phyloP scores from a whole-genome alignment of 2,888 invertebrate genomes.

The Andrena bicolor region DNA sequence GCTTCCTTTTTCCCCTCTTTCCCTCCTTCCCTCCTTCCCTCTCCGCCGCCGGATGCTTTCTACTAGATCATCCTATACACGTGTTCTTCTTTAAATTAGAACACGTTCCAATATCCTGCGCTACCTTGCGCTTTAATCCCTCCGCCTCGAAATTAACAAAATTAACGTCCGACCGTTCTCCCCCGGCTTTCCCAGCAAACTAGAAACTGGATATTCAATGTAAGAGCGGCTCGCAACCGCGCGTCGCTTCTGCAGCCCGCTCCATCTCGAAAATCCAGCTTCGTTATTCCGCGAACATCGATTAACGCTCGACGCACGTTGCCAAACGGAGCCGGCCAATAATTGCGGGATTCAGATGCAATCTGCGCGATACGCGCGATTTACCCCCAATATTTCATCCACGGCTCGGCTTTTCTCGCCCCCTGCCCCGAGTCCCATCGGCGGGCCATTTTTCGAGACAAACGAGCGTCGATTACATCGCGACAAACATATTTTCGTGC shows the following conservation, averaged over 20 bases:
- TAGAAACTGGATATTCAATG: too few species aligned
- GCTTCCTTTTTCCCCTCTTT: conserved; percentile 40
- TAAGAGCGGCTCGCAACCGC: too few species aligned
- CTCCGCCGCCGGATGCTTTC: background rate
- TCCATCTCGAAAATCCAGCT: conserved; percentile 18
- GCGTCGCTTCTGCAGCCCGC: background rate
- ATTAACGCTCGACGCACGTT: conserved; percentile 42
- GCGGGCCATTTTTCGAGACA: conserved; percentile 52
- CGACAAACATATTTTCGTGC: conserved; percentile 28
- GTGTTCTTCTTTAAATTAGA: conserved; percentile 50
- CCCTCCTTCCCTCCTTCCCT: background rate
- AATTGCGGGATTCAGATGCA: conserved; percentile 61
- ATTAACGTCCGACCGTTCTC: background rate
- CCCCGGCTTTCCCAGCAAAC: background rate
- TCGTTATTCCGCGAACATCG: conserved; percentile 18
- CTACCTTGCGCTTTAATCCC: background rate
- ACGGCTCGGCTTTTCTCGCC: conserved; percentile 14
- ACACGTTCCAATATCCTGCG: background rate
- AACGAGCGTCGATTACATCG: conserved; percentile 55
- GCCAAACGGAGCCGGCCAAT: conserved; percentile 39
- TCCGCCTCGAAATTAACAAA: conserved; percentile 17
- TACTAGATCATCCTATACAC: conserved; percentile 15
- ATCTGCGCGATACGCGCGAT: conserved; percentile 48
- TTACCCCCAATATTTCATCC: conserved; percentile 53
- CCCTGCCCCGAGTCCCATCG: conserved; percentile 11